Evolutionary conservation across 2,797 vertebrate species (phyloP).

Genomic region (Stomatorhinus walkeri): DNA sequence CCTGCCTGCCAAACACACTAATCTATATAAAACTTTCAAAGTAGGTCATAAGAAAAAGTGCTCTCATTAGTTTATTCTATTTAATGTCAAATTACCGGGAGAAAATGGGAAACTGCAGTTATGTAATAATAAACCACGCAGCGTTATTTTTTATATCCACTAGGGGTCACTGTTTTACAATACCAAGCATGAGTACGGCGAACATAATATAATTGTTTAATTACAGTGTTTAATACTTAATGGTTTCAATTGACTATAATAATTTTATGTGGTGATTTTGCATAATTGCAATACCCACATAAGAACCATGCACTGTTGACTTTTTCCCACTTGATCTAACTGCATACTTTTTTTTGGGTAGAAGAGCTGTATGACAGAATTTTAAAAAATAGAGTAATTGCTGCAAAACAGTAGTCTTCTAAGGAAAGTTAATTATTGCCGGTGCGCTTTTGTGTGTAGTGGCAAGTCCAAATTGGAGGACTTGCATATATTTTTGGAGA

Average conservation of each 20-base stretch:
- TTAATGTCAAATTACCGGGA: background rate
- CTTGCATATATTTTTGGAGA: background rate
- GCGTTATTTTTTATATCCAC: background rate
- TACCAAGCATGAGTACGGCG: background rate
- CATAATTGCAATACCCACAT: background rate
- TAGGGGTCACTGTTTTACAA: constrained; percentile 22
- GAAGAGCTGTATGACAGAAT: background rate
- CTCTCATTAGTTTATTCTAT: background rate
- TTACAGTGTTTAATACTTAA: constrained; percentile 8
- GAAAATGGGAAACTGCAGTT: background rate
- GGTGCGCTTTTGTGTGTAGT: background rate
- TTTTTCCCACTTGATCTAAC: background rate
- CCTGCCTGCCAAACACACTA: constrained; percentile 1
- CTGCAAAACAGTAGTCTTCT: background rate
- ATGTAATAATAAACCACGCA: constrained; percentile 6
- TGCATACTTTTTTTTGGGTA: background rate
- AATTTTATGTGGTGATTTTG: background rate
- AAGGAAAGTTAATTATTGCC: background rate
- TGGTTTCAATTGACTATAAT: constrained; percentile 5
- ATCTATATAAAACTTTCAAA: background rate
- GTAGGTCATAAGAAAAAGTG: background rate
- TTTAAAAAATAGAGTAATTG: background rate
- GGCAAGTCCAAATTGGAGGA: background rate
- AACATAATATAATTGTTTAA: background rate
- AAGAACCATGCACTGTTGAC: background rate